A percentile compares a stretch with the other conserved stretches of the same genome.
Evolutionary conservation across 2,113 vertebrate species (phyloP).

Genomic region (Hirundichthys speculiger): DNA sequence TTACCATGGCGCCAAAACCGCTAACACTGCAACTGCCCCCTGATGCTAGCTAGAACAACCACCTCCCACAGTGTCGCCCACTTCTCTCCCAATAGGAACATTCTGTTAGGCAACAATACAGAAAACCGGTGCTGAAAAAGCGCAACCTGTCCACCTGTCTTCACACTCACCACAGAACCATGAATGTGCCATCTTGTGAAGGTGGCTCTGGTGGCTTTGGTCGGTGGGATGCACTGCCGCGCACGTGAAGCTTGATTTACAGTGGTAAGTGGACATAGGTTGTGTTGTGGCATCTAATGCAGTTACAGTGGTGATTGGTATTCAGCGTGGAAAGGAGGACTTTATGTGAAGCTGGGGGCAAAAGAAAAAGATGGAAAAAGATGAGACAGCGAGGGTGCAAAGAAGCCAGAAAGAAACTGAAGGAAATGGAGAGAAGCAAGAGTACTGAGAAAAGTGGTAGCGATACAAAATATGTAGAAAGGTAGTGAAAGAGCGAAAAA

Average conservation of each 20-base stretch:
- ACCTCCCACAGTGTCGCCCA: conserved; percentile 75
- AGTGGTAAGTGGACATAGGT: neutral
- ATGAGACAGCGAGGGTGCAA: conserved; percentile 15
- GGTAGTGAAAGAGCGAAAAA: conserved; percentile 33
- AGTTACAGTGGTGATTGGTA: conserved; percentile 14
- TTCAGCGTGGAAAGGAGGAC: conserved; percentile 8
- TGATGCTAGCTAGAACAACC: conserved; percentile 76
- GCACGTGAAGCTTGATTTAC: neutral
- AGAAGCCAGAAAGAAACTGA: conserved; percentile 12
- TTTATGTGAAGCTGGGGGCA: conserved; percentile 20
- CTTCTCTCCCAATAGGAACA: conserved; percentile 61
- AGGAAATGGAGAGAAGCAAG: conserved; percentile 3
- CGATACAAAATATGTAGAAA: conserved; percentile 22
- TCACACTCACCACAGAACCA: conserved; percentile 17
- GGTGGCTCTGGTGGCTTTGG: neutral
- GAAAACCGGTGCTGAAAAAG: conserved; percentile 47
- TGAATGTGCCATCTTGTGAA: conserved; percentile 10
- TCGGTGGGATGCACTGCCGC: neutral
- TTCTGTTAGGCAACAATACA: conserved; percentile 59
- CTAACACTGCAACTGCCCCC: conserved; percentile 78
- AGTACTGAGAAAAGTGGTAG: conserved; percentile 11
- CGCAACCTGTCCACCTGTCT: conserved; percentile 41
- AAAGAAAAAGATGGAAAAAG: neutral
- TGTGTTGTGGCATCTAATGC: conserved; percentile 8
- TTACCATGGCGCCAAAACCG: conserved; percentile 76